Evolutionary conservation across 2,888 invertebrate genomes (phyloP).

Genomic region (Diarsia dahlii): DNA sequence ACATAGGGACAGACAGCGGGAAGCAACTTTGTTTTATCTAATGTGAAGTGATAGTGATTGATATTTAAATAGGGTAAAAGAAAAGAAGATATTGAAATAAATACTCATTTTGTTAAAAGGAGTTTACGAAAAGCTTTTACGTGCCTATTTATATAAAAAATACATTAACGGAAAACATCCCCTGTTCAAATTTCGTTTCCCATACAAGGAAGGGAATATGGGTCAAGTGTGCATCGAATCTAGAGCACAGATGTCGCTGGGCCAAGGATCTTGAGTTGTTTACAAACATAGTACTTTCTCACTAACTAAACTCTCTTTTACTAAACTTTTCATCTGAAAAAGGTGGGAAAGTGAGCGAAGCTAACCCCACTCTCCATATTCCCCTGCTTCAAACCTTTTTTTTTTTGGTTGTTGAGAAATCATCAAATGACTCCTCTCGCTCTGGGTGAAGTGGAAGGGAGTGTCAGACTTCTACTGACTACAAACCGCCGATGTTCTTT

Average conservation of each 20-base stretch:
- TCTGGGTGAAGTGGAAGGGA: too few species aligned
- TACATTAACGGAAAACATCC: neutral
- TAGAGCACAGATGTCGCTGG: neutral
- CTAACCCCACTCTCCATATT: neutral
- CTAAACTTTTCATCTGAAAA: neutral
- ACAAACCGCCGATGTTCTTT: too few species aligned
- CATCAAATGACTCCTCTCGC: too few species aligned
- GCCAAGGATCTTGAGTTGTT: constrained; percentile 4
- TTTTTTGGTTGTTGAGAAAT: too few species aligned
- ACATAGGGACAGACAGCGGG: too few species aligned
- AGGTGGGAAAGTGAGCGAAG: neutral
- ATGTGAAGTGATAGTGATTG: too few species aligned
- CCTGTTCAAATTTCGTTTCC: neutral
- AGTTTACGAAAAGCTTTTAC: neutral
- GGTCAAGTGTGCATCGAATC: constrained; percentile 31
- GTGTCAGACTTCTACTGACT: too few species aligned
- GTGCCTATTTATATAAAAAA: neutral
- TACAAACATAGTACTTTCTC: neutral
- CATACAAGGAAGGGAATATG: constrained; percentile 5
- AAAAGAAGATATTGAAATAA: neutral
- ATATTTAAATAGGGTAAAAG: too few species aligned
- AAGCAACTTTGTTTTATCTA: too few species aligned
- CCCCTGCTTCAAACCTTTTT: neutral
- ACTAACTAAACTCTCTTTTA: too few species aligned
- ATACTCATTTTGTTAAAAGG: neutral